These are phyloP conservation scores for Stictonetta naevosa DNA, from an alignment of 2,113 vertebrate species.

Conservation along the genomic window DNA sequence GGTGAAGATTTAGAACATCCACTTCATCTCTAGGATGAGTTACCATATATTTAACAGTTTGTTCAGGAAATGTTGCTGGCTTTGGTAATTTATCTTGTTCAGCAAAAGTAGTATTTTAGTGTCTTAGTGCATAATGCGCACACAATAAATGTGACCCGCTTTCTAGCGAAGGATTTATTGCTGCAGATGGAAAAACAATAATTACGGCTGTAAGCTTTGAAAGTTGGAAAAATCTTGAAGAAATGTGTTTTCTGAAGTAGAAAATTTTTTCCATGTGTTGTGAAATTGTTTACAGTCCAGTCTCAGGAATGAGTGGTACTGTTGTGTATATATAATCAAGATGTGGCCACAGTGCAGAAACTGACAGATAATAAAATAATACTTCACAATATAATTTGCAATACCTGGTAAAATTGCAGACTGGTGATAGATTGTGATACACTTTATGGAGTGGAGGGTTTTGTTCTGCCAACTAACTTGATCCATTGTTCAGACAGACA, in stretches of 20 bases:
- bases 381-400: not conserved
- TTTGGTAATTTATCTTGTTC: constrained; percentile 12
- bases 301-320: constrained; percentile 7
- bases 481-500: constrained; percentile 18
- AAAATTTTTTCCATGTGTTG: constrained; percentile 55
- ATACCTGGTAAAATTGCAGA: constrained; percentile 26
- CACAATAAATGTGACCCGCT: not conserved
- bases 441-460: not conserved
- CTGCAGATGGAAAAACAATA: constrained; percentile 56
- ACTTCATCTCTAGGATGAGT: not conserved
- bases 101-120: not conserved
- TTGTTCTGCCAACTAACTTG: not conserved
- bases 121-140: constrained; percentile 20
- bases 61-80: constrained; percentile 41
- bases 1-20: not conserved
- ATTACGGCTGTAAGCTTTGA: constrained; percentile 16
- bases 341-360: not conserved
- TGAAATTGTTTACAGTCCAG: constrained; percentile 39
- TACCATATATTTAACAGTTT: not conserved
- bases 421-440: not conserved
- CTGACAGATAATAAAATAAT: constrained; percentile 12
- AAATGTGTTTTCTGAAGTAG: constrained; percentile 38
- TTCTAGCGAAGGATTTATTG: constrained; percentile 39
- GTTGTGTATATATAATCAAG: not conserved
- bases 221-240: constrained; percentile 50